Conservation (phyloP, 2,113 vertebrate genomes). For the Parotia lawesii region DNA sequence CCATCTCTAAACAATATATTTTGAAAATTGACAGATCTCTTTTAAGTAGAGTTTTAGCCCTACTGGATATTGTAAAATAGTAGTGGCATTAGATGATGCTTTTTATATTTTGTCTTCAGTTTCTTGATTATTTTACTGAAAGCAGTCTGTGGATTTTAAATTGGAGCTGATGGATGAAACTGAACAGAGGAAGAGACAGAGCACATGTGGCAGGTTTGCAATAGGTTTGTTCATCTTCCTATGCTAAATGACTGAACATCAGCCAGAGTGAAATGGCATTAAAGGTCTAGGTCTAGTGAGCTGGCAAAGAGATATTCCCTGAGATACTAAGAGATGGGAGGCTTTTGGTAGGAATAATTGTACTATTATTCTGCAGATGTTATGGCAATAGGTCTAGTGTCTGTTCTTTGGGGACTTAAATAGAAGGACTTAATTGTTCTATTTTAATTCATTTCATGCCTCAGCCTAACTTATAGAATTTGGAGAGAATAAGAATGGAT, state of each 20-base stretch:
- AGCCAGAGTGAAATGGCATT: not conserved
- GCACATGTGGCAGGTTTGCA: not conserved
- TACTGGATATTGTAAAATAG: not conserved
- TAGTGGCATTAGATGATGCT: not conserved
- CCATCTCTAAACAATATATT: not conserved
- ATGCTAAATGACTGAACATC: not conserved
- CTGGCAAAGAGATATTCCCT: not conserved
- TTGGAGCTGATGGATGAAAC: not conserved
- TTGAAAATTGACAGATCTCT: not conserved
- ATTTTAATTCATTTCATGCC: not conserved
- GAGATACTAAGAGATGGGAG: not conserved
- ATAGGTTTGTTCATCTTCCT: not conserved
- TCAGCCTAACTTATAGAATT: not conserved
- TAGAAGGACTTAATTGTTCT: not conserved
- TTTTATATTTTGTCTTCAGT: not conserved
- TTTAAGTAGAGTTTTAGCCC: not conserved
- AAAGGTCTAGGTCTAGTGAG: not conserved
- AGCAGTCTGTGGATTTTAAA: not conserved
- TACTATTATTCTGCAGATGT: not conserved
- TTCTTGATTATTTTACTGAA: not conserved
- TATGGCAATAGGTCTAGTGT: not conserved
- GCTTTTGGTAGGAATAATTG: not conserved
- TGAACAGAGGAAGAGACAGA: not conserved
- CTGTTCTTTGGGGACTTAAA: not conserved
- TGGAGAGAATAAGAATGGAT: not conserved